Conservation (phyloP, 2,888 invertebrate genomes). For the Smittia sp. region DNA sequence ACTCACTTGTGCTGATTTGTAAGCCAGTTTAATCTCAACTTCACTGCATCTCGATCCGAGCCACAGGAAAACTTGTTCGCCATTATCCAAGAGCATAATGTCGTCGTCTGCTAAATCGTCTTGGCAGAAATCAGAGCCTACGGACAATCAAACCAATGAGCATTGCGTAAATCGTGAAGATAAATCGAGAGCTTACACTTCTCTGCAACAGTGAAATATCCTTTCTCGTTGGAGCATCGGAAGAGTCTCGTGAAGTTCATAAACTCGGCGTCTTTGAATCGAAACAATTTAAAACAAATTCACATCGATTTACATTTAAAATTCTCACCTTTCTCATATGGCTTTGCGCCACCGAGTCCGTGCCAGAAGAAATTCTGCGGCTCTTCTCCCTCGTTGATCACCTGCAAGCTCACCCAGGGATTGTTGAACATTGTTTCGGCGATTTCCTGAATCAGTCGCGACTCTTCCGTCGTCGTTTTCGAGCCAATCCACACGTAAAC, state of each 20-base stretch:
- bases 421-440: conserved; percentile 90
- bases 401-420: conserved; percentile 74
- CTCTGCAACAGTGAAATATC: conserved; percentile 98
- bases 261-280: conserved; percentile 71
- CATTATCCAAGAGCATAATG: conserved; percentile 98
- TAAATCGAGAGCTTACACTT: conserved; percentile 98
- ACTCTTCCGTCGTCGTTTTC: conserved; percentile 80
- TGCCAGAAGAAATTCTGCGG: conserved; percentile 99
- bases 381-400: conserved; percentile 89
- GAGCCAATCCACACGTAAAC: conserved; percentile 95
- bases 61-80: conserved; percentile 97
- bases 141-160: conserved; percentile 23
- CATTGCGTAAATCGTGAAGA: conserved; percentile 55
- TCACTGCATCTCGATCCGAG: conserved; percentile 94
- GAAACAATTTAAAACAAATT: background rate
- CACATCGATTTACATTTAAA: too few species aligned
- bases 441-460: conserved; percentile 82
- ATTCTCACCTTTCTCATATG: conserved; percentile 65
- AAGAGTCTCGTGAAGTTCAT: conserved; percentile 93
- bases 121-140: conserved; percentile 57
- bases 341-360: conserved; percentile 86
- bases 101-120: conserved; percentile 99
- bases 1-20: conserved; percentile 92
- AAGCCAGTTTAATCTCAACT: conserved; percentile 97
- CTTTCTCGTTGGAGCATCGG: conserved; percentile 98